A percentile compares a stretch with the other conserved stretches of the same genome.
phyloP scores from a whole-genome alignment of 1,140 invertebrate genomes.

The Tetramorium simillimum region DNA sequence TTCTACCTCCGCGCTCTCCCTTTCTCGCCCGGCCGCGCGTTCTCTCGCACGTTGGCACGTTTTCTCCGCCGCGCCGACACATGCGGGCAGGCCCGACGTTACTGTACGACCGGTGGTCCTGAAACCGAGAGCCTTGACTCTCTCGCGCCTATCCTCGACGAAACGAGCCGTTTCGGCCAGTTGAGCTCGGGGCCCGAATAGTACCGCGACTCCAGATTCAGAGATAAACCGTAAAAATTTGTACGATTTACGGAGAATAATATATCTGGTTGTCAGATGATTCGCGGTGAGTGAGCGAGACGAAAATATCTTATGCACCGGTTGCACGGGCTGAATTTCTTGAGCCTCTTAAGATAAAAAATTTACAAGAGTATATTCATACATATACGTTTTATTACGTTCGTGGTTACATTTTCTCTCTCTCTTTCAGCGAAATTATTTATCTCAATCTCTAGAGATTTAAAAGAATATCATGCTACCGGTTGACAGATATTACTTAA shows the following conservation, averaged over 20 bases:
- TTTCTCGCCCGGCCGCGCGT: slow-evolving; percentile 24
- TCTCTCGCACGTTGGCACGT: slow-evolving; percentile 42
- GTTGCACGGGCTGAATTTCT: neutral
- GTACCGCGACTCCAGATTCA: neutral
- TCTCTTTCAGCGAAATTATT: neutral
- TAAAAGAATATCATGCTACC: neutral
- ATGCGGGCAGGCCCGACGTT: neutral
- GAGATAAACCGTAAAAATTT: neutral
- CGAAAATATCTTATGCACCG: neutral
- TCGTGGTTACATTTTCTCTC: neutral
- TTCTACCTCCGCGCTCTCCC: slow-evolving; percentile 40
- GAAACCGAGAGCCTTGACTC: slow-evolving; percentile 61
- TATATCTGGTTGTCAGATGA: neutral
- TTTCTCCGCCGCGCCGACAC: slow-evolving; percentile 23
- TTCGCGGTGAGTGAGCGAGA: neutral
- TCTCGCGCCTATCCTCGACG: slow-evolving; percentile 22
- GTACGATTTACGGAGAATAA: neutral
- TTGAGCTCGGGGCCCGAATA: neutral
- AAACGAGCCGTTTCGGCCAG: slow-evolving; percentile 11
- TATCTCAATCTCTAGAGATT: neutral
- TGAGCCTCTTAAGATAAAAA: neutral
- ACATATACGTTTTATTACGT: neutral
- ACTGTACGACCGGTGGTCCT: slow-evolving; percentile 3
- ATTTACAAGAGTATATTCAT: neutral
- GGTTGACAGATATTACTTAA: neutral